These are phyloP conservation scores for Mixornis gularis DNA, from an alignment of 2,113 vertebrate genomes.

Conservation along the genomic window DNA sequence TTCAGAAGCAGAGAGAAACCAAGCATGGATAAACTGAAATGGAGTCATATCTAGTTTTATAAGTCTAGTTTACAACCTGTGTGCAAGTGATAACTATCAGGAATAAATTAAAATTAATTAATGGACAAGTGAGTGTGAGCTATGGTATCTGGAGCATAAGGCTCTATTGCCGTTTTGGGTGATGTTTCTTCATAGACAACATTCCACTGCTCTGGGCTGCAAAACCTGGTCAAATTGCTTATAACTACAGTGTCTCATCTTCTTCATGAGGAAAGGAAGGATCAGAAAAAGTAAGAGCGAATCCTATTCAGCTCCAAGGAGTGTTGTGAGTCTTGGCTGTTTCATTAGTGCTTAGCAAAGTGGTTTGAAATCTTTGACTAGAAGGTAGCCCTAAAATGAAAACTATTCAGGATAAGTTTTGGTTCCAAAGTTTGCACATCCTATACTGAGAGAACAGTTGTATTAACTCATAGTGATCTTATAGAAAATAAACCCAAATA, in stretches of 20 bases:
- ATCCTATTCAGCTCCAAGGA: background rate
- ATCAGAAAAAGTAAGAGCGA: background rate
- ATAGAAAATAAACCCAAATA: background rate
- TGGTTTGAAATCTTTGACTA: background rate
- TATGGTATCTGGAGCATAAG: background rate
- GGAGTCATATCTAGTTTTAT: background rate
- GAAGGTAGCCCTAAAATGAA: background rate
- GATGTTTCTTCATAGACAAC: background rate
- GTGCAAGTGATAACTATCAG: background rate
- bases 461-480: background rate
- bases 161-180: background rate
- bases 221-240: background rate
- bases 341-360: background rate
- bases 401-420: background rate
- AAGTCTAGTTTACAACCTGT: background rate
- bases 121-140: background rate
- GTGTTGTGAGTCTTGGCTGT: background rate
- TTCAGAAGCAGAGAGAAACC: background rate
- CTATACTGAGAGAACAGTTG: background rate
- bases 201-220: background rate
- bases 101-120: background rate
- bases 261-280: background rate
- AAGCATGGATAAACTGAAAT: background rate
- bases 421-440: background rate
- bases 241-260: background rate